These are phyloP conservation scores for Leucopsar rothschildi DNA, from an alignment of 2,113 vertebrate species.

Conservation along the genomic window DNA sequence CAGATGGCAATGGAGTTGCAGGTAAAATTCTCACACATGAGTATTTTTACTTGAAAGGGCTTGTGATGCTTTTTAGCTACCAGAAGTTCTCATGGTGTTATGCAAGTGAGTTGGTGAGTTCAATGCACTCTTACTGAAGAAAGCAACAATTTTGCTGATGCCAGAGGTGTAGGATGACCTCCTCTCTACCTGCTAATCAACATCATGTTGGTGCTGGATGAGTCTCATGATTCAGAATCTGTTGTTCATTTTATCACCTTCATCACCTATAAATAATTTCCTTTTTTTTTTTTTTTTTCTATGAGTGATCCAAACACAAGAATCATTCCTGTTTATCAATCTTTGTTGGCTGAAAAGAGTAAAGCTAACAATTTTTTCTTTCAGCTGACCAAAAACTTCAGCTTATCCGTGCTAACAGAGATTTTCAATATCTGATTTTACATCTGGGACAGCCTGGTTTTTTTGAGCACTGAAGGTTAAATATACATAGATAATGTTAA, in stretches of 20 bases:
- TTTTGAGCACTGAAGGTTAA: neutral
- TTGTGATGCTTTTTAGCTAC: accelerated
- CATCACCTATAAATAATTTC: neutral
- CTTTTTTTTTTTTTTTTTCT: neutral
- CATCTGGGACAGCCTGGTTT: neutral
- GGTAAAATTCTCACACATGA: accelerated
- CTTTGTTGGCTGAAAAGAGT: neutral
- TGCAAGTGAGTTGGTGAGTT: neutral
- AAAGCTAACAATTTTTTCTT: neutral
- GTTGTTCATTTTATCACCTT: neutral
- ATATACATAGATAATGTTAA: neutral
- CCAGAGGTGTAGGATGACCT: neutral
- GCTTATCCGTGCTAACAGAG: neutral
- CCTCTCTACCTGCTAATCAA: neutral
- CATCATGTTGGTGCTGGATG: neutral
- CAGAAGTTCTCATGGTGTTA: neutral
- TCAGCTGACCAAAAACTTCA: neutral
- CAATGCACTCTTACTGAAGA: neutral
- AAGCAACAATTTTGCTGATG: neutral
- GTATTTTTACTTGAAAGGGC: neutral
- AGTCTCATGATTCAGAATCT: neutral
- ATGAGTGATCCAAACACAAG: neutral
- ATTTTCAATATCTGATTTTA: neutral
- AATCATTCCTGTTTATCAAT: neutral
- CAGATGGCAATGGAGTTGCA: neutral